These are phyloP conservation scores for Cheiracanthium punctorium DNA, from an alignment of 2,888 invertebrate species.

Conservation along the genomic window DNA sequence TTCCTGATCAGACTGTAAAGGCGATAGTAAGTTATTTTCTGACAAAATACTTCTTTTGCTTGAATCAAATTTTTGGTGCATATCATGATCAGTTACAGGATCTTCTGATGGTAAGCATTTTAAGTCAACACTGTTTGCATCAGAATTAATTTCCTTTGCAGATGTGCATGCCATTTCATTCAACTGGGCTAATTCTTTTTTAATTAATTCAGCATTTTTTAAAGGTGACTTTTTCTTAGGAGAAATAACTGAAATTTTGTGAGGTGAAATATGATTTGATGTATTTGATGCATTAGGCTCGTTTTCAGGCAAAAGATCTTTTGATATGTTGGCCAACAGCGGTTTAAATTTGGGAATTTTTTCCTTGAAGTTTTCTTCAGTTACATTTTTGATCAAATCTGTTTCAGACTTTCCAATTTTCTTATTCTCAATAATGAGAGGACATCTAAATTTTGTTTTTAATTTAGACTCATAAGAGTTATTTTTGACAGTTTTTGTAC, in stretches of 20 bases:
- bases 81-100: too few species aligned
- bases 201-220: neutral
- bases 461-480: neutral
- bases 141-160: too few species aligned
- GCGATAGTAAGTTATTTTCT: too few species aligned
- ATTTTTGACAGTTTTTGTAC: neutral
- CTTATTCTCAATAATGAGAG: neutral
- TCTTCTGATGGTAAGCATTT: too few species aligned
- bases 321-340: neutral
- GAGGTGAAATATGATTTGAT: neutral
- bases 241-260: neutral
- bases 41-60: too few species aligned
- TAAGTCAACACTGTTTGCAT: too few species aligned
- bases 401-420: neutral
- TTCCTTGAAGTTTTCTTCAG: neutral
- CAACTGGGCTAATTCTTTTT: neutral
- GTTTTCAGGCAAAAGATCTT: neutral
- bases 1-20: too few species aligned
- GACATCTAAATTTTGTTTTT: neutral
- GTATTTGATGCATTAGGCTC: neutral
- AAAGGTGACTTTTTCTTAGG: constrained; percentile 9
- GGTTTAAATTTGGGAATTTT: neutral
- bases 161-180: neutral
- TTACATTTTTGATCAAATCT: neutral
- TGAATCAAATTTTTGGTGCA: too few species aligned